phyloP scores from a whole-genome alignment of 2,888 invertebrate species.

The Chrysolina oricalcia region DNA sequence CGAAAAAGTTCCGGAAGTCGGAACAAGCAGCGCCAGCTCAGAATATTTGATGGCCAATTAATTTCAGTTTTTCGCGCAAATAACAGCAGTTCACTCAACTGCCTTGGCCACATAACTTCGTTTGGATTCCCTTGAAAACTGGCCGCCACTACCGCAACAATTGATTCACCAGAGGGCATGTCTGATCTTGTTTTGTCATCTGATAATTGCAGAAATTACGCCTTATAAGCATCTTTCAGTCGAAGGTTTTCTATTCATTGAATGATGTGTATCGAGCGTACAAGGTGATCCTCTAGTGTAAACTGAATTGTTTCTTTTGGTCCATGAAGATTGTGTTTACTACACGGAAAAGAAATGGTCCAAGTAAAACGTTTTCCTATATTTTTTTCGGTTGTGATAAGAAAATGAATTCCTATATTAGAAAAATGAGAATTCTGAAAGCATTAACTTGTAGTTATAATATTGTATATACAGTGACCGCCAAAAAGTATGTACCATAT shows the following conservation, averaged over 20 bases:
- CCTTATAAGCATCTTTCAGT: background rate
- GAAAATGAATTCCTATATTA: no score
- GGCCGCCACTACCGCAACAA: background rate
- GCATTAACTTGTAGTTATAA: no score
- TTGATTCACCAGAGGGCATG: background rate
- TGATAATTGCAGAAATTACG: constrained; percentile 14
- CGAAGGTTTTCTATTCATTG: constrained; percentile 1
- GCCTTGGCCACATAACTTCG: constrained; percentile 13
- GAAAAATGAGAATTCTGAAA: no score
- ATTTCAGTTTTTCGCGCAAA: background rate
- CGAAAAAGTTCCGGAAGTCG: background rate
- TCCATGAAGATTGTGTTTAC: no score
- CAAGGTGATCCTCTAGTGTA: background rate
- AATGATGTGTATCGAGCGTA: background rate
- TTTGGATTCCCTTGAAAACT: background rate
- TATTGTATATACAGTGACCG: no score
- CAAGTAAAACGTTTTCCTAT: no score
- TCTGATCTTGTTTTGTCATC: background rate
- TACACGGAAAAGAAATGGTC: no score
- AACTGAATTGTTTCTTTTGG: no score
- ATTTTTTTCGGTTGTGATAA: no score
- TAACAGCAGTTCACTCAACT: background rate
- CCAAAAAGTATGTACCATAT: no score
- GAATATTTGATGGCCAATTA: background rate
- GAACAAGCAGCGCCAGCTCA: background rate